Evolutionary conservation across 2,888 invertebrate genomes (phyloP).

Genomic region (Cybosia mesomella): DNA sequence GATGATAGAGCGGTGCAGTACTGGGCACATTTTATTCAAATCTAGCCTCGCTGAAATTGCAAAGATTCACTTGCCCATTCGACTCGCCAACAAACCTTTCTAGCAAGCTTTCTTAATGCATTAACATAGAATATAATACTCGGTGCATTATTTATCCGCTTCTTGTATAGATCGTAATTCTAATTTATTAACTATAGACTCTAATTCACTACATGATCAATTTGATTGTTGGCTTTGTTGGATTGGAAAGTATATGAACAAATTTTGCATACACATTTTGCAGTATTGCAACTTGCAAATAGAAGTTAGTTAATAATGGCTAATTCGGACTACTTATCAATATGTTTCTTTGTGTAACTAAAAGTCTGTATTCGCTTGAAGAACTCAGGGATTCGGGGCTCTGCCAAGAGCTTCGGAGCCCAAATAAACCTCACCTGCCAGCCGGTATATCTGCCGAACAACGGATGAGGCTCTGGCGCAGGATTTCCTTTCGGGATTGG

Average conservation of each 20-base stretch:
- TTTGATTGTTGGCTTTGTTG: conserved; percentile 3
- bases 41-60: conserved; percentile 51
- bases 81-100: conserved; percentile 20
- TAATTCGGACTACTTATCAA: background rate
- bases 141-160: conserved; percentile 17
- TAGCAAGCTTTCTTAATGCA: conserved; percentile 32
- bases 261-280: too few species aligned
- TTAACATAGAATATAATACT: conserved; percentile 20
- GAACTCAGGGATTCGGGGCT: background rate
- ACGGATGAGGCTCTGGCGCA: too few species aligned
- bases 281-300: background rate
- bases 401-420: too few species aligned
- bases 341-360: background rate
- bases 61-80: conserved; percentile 25
- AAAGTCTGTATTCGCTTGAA: background rate
- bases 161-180: conserved; percentile 10
- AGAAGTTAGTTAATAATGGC: background rate
- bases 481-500: too few species aligned
- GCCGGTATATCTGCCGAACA: too few species aligned
- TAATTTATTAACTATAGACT: conserved; percentile 8
- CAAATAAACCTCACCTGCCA: too few species aligned
- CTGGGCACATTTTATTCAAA: conserved; percentile 63
- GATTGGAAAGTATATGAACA: conserved; percentile 6
- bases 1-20: conserved; percentile 68
- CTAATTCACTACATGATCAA: background rate